Evolutionary conservation across 2,888 invertebrate species (phyloP).

Genomic region (Philaethria dido): DNA sequence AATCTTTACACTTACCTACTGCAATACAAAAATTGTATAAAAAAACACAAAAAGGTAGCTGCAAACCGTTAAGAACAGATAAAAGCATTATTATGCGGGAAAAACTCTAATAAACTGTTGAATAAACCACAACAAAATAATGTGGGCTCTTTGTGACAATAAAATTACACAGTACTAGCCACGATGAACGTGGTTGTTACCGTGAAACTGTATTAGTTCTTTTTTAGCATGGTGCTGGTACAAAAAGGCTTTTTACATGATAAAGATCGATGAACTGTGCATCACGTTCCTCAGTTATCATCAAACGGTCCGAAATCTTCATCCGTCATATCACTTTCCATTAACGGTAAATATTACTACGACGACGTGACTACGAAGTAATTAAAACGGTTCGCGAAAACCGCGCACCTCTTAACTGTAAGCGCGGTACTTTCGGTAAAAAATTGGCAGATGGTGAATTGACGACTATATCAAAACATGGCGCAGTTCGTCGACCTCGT

Average conservation of each 20-base stretch:
- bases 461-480: slow-evolving; percentile 75
- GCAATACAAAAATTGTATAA: not conserved
- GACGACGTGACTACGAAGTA: slow-evolving; percentile 76
- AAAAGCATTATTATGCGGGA: slow-evolving; percentile 20
- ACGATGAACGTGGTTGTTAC: not conserved
- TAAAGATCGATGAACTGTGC: slow-evolving; percentile 24
- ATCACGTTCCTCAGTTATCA: slow-evolving; percentile 10
- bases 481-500: slow-evolving; percentile 59
- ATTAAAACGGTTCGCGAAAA: slow-evolving; percentile 77
- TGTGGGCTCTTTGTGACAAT: slow-evolving; percentile 18
- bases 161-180: slow-evolving; percentile 13
- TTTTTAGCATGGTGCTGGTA: not conserved
- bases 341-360: slow-evolving; percentile 76
- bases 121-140: slow-evolving; percentile 15
- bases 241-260: not conserved
- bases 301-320: slow-evolving; percentile 29
- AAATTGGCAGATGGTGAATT: slow-evolving; percentile 68
- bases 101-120: slow-evolving; percentile 13
- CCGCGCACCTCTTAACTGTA: slow-evolving; percentile 71
- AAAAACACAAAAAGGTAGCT: not conserved
- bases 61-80: slow-evolving; percentile 19
- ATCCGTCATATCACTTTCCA: slow-evolving; percentile 68
- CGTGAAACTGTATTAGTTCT: not conserved
- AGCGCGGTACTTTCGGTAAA: slow-evolving; percentile 62
- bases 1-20: slow-evolving; percentile 19